phyloP scores from a whole-genome alignment of 2,113 vertebrate species.

The Phycodurus eques region DNA sequence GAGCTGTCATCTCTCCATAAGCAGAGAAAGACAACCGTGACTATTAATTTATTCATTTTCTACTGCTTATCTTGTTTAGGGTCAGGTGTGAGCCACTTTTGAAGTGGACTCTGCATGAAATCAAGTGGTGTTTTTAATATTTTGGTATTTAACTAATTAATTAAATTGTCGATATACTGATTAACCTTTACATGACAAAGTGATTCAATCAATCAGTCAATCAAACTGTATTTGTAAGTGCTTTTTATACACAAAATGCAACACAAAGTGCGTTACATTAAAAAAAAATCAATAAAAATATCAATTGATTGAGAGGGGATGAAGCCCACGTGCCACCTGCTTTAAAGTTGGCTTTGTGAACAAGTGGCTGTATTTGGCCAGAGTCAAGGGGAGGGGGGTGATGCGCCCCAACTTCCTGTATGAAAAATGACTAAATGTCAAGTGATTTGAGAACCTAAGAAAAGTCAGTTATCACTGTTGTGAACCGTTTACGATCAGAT shows the following conservation, averaged over 20 bases:
- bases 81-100: not conserved
- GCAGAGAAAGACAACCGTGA: too few relatives aligned
- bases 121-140: not conserved
- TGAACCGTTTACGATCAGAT: not conserved
- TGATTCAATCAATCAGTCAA: too few relatives aligned
- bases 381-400: too few relatives aligned
- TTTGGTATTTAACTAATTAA: not conserved
- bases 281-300: too few relatives aligned
- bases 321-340: not conserved
- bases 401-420: conserved; percentile 9
- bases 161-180: not conserved
- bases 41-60: too few relatives aligned
- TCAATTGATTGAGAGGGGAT: too few relatives aligned
- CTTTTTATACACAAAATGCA: too few relatives aligned
- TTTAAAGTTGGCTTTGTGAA: not conserved
- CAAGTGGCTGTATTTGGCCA: not conserved
- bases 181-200: too few relatives aligned
- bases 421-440: conserved; percentile 2
- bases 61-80: not conserved
- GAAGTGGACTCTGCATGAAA: not conserved
- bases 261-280: too few relatives aligned
- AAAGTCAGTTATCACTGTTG: not conserved
- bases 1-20: too few relatives aligned
- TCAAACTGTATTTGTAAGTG: too few relatives aligned
- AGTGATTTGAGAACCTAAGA: not conserved